Evolutionary conservation across 2,797 vertebrate genomes (phyloP).

Genomic region (Gymnopithys bicolor): DNA sequence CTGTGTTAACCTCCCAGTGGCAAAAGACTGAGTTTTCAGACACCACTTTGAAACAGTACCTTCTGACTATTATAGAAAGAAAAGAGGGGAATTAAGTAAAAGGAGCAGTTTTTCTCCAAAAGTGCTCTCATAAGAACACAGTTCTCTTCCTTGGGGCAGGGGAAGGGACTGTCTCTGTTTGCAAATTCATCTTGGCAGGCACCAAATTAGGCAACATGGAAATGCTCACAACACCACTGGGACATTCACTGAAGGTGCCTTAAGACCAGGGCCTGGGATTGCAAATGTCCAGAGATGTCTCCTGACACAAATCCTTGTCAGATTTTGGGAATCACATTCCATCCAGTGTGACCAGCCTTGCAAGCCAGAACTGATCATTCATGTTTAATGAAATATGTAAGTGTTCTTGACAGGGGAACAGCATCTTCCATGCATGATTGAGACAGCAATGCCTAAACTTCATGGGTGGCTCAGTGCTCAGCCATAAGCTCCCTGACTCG

Average conservation of each 20-base stretch:
- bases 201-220: not conserved
- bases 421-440: rapidly evolving
- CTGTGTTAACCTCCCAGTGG: not conserved
- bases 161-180: not conserved
- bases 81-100: not conserved
- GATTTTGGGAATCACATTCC: not conserved
- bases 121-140: not conserved
- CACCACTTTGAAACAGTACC: not conserved
- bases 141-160: not conserved
- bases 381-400: not conserved
- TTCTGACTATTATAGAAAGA: not conserved
- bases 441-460: not conserved
- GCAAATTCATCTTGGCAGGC: not conserved
- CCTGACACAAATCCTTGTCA: not conserved
- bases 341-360: not conserved
- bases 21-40: not conserved
- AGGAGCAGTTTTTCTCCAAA: not conserved
- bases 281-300: not conserved
- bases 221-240: not conserved
- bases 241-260: not conserved
- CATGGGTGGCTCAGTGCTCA: not conserved
- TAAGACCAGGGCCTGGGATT: not conserved
- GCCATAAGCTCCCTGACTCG: not conserved
- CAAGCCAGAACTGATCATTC: not conserved
- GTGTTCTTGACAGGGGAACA: not conserved